These are phyloP conservation scores for Scaptomyza caliginosa DNA, from an alignment of 2,888 invertebrate species.

Conservation along the genomic window DNA sequence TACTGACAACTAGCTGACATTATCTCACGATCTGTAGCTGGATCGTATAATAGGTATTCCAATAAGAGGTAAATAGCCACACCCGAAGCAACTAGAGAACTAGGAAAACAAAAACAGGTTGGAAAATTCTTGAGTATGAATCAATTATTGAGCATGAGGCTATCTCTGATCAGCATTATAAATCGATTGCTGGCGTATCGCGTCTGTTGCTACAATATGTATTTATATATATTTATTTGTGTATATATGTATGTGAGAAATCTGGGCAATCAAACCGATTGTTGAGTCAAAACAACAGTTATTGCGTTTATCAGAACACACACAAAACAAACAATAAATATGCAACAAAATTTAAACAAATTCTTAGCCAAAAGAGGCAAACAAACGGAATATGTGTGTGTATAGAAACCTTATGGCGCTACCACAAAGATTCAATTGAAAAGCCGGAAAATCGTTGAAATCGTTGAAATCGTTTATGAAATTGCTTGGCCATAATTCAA, in stretches of 20 bases:
- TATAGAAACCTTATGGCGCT: background rate
- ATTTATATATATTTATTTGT: background rate
- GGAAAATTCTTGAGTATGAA: background rate
- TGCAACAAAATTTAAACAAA: constrained; percentile 33
- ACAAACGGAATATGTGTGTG: background rate
- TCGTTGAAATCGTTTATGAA: constrained; percentile 29
- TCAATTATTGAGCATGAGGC: constrained; percentile 5
- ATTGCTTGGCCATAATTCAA: constrained; percentile 52
- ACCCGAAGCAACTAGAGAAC: constrained; percentile 7
- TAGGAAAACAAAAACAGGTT: background rate
- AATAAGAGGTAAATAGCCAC: constrained; percentile 4
- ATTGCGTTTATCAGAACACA: constrained; percentile 27
- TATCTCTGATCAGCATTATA: constrained; percentile 37
- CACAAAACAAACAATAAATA: constrained; percentile 31
- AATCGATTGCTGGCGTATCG: constrained; percentile 30
- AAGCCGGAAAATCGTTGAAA: constrained; percentile 36
- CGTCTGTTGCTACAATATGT: constrained; percentile 17
- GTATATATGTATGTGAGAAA: constrained; percentile 1
- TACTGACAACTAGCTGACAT: constrained; percentile 6
- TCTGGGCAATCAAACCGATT: constrained; percentile 9
- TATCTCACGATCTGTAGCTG: constrained; percentile 12
- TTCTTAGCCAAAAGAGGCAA: background rate
- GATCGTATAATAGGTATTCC: constrained; percentile 22
- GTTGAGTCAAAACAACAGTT: constrained; percentile 34
- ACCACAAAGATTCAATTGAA: constrained; percentile 16